Evolutionary conservation across 1,140 invertebrate genomes (phyloP).

Genomic region (Elysia chlorotica): DNA sequence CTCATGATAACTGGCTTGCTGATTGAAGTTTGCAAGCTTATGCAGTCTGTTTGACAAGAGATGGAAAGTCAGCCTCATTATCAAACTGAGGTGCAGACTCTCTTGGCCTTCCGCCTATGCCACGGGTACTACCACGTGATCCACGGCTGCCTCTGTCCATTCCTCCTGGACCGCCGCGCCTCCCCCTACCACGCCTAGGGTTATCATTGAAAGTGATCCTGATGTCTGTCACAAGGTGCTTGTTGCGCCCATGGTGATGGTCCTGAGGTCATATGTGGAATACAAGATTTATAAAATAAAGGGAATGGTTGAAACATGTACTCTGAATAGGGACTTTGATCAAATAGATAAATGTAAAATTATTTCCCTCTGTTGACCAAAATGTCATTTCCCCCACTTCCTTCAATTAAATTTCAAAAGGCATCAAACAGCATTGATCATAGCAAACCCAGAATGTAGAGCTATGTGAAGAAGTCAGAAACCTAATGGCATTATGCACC

Average conservation of each 20-base stretch:
- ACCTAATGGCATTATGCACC: too few relatives aligned
- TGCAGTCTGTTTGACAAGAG: slow-evolving; percentile 45
- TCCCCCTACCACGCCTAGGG: slow-evolving; percentile 41
- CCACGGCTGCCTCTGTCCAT: slow-evolving; percentile 32
- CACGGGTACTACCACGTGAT: slow-evolving; percentile 34
- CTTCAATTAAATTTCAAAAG: neutral
- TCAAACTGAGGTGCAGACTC: slow-evolving; percentile 88
- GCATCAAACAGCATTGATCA: neutral
- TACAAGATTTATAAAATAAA: too few relatives aligned
- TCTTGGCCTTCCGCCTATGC: slow-evolving; percentile 42
- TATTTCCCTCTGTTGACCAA: too few relatives aligned
- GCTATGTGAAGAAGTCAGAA: too few relatives aligned
- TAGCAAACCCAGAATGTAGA: too few relatives aligned
- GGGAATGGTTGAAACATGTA: neutral
- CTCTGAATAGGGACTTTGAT: neutral
- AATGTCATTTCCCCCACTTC: neutral
- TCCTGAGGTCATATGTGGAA: neutral
- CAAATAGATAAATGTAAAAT: neutral
- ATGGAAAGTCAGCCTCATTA: slow-evolving; percentile 93
- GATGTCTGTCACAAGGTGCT: slow-evolving; percentile 44
- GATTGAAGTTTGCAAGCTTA: too few relatives aligned
- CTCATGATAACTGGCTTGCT: too few relatives aligned
- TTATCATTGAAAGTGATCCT: slow-evolving; percentile 55
- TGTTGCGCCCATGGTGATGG: slow-evolving; percentile 35
- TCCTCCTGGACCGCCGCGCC: slow-evolving; percentile 35